Percentiles rank a stretch among this genome's conserved stretches.
These are phyloP conservation scores for Venustaconcha ellipsiformis DNA, from an alignment of 1,140 invertebrate species.

Conservation along the genomic window DNA sequence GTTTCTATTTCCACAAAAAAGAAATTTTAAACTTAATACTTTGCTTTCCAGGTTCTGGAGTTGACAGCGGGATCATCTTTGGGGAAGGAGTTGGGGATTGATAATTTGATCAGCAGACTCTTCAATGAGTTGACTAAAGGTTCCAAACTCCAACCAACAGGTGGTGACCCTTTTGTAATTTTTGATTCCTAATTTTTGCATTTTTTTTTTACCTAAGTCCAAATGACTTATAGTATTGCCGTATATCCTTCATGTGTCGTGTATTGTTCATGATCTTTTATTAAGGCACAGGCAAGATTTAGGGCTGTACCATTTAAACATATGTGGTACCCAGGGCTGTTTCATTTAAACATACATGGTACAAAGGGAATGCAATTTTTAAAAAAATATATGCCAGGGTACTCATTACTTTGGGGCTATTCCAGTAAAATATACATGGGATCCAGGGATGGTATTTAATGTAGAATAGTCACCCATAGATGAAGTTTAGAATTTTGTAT, in stretches of 20 bases:
- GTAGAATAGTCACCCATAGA: too few relatives aligned
- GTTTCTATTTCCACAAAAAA: neutral
- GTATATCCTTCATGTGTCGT: neutral
- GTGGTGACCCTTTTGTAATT: slow-evolving; percentile 29
- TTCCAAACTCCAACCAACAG: slow-evolving; percentile 55
- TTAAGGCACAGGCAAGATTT: too few relatives aligned
- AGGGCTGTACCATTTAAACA: too few relatives aligned
- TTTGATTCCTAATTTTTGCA: neutral
- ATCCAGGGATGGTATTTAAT: too few relatives aligned
- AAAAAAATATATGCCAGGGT: too few relatives aligned
- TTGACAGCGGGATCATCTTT: slow-evolving; percentile 50
- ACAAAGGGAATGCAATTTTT: too few relatives aligned
- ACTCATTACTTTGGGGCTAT: too few relatives aligned
- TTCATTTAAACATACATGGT: too few relatives aligned
- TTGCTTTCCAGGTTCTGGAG: slow-evolving; percentile 48
- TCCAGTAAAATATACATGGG: too few relatives aligned
- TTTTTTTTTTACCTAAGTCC: neutral
- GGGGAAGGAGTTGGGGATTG: slow-evolving; percentile 55
- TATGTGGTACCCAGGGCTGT: too few relatives aligned
- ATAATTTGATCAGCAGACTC: slow-evolving; percentile 57
- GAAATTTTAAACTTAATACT: neutral
- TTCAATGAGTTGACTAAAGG: slow-evolving; percentile 60
- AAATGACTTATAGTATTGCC: neutral
- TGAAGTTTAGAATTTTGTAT: too few relatives aligned
- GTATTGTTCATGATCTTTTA: too few relatives aligned